These are phyloP conservation scores for Tetraodon nigroviridis DNA, from an alignment of 2,113 vertebrate species.

Conservation along the genomic window DNA sequence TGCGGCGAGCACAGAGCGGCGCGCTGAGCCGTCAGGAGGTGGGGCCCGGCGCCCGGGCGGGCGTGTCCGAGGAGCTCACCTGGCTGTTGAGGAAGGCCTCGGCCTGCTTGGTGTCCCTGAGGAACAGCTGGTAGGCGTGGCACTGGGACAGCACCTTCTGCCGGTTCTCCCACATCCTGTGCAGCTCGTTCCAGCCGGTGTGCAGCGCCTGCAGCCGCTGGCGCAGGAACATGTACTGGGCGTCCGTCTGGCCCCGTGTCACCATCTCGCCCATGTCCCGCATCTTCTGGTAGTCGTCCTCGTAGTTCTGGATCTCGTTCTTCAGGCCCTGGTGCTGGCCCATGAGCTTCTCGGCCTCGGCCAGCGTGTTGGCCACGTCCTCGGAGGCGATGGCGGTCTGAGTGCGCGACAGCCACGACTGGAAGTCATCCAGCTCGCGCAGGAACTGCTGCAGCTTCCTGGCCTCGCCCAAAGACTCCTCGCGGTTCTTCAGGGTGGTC, in stretches of 20 bases:
- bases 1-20: constrained; percentile 30
- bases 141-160: constrained; percentile 94
- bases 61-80: constrained; percentile 61
- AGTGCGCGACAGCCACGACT: constrained; percentile 93
- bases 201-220: constrained; percentile 92
- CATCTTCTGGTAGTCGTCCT: constrained; percentile 99
- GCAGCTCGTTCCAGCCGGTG: constrained; percentile 95
- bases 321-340: constrained; percentile 93
- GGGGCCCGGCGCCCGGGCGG: too few relatives aligned
- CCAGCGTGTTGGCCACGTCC: constrained; percentile 93
- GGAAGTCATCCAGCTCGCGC: constrained; percentile 95
- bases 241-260: constrained; percentile 90
- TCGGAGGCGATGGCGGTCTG: constrained; percentile 95
- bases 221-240: constrained; percentile 95
- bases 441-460: constrained; percentile 97
- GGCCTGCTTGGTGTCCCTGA: constrained; percentile 93
- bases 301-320: constrained; percentile 92
- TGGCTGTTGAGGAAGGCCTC: constrained; percentile 98
- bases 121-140: constrained; percentile 92
- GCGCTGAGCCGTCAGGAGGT: not conserved
- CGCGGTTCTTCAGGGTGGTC: constrained; percentile 86
- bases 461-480: constrained; percentile 93
- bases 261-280: constrained; percentile 98
- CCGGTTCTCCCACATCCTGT: constrained; percentile 98
- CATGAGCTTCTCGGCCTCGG: constrained; percentile 92